Conservation (phyloP, 1,140 invertebrate genomes). For the Calliphora vicina region DNA sequence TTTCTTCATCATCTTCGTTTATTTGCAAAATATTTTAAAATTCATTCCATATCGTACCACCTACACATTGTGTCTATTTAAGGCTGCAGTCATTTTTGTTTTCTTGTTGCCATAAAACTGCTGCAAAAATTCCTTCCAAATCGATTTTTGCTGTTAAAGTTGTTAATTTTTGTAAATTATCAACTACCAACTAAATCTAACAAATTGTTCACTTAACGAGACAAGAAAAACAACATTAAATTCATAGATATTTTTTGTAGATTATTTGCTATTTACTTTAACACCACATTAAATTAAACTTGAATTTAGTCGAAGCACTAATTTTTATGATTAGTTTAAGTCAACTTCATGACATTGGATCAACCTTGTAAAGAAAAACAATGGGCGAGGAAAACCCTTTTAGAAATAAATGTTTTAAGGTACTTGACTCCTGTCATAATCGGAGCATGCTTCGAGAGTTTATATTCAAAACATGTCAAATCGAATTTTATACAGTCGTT, state of each 20-base stretch:
- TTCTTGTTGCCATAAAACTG: background rate
- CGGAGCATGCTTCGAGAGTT: too few relatives aligned
- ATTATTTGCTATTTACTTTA: background rate
- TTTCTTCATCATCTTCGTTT: too few relatives aligned
- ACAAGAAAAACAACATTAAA: background rate
- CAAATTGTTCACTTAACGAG: background rate
- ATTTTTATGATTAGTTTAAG: too few relatives aligned
- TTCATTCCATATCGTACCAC: background rate
- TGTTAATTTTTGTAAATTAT: background rate
- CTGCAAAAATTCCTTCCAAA: background rate
- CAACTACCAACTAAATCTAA: background rate
- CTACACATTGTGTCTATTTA: slow-evolving; percentile 1
- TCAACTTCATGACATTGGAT: too few relatives aligned
- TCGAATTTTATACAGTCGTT: too few relatives aligned
- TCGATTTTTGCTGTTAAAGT: background rate
- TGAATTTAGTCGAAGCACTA: background rate
- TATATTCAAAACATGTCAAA: too few relatives aligned
- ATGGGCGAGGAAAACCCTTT: too few relatives aligned
- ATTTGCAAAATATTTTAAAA: background rate
- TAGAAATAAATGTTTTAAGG: too few relatives aligned
- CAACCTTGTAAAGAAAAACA: too few relatives aligned
- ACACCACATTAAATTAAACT: background rate
- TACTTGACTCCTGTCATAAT: too few relatives aligned
- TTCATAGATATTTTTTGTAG: background rate
- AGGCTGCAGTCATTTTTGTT: background rate